Base-by-base conservation (phyloP, 2,797 vertebrate genomes). In the Falco rusticolus region DNA sequence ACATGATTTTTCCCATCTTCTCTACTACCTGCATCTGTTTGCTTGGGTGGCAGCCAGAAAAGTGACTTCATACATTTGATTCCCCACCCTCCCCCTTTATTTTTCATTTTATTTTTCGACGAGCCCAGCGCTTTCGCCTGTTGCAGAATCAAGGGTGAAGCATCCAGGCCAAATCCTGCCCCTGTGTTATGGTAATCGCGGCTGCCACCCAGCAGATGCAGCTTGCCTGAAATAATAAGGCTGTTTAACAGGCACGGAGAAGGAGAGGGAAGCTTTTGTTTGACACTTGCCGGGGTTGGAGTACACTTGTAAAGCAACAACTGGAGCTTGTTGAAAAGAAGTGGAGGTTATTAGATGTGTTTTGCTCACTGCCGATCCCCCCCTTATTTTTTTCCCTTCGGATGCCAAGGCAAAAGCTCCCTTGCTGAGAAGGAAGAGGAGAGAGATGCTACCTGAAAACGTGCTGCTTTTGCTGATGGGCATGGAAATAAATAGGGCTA, bases 151-250 rank as follows among this genome's bases (percentile, higher is more conserved):
- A 13, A 87, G 53, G 71, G 85, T 11, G 70, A 94, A 89, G 50
- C 90, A 82, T n/a, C 65, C 90, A 47, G 90, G 91, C 96, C 92
- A 92, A 93, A 96, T 71, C 93, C 83, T 86, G 39, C 59, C 81
- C 88, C 91, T 96, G 82, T 97, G 77, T 97, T 97, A 98, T 98
- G 98, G 95, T 97, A 98, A 98, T 98, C 65, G 17, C 66, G 33
- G 90, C 84, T 93, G 88, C 77, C 82, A 60, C 90, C 65, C 80
- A 81, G 95, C 97, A 97, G 97, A 98, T 97, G 96, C 92, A 76
- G 75, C 61, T 79, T 22, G 2, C 60, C 37, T 68, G 93, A 84
- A 96, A 96, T 95, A 87, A 97, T 95, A 63, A 80, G 91, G 84
- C 91, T 95, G 91, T 95, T 97, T 78, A 94, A 94, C 90, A 96